A percentile compares a stretch with the other conserved stretches of the same genome.
Conservation (phyloP, 2,888 invertebrate genomes). For the Xiphydria camelus region DNA sequence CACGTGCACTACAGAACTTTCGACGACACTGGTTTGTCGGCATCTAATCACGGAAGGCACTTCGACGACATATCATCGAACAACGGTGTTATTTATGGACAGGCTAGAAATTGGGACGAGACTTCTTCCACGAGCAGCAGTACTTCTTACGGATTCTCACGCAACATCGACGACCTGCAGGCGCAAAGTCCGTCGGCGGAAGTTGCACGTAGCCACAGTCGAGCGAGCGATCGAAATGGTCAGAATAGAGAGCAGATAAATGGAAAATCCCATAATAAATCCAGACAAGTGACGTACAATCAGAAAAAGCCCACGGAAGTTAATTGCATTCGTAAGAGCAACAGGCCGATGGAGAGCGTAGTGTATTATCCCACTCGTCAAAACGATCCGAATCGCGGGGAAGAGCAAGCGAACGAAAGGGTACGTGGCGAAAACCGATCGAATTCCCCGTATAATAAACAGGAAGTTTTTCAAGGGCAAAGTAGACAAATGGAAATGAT, state of each 20-base stretch:
- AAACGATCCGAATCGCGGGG: constrained; percentile 17
- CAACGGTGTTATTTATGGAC: constrained; percentile 40
- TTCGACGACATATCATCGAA: constrained; percentile 25
- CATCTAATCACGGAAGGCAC: constrained; percentile 3
- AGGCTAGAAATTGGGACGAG: constrained; percentile 37
- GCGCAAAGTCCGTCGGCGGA: constrained; percentile 4
- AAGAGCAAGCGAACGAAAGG: constrained; percentile 21
- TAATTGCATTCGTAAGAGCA: constrained; percentile 11
- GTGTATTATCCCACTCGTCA: constrained; percentile 25
- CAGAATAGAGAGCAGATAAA: background rate
- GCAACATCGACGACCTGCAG: constrained; percentile 14
- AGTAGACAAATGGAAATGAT: constrained; percentile 13
- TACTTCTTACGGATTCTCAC: constrained; percentile 13
- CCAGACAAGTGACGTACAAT: constrained; percentile 2
- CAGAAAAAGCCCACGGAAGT: constrained; percentile 7
- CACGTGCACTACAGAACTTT: constrained; percentile 42
- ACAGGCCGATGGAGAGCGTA: constrained; percentile 22
- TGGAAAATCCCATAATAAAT: constrained; percentile 2
- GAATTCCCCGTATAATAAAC: constrained; percentile 6
- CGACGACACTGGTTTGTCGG: constrained; percentile 16
- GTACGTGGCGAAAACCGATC: constrained; percentile 7
- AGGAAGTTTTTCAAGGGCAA: constrained; percentile 2
- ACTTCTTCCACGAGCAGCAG: constrained; percentile 9
- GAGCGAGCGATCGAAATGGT: background rate
- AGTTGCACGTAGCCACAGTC: background rate